These are phyloP conservation scores for Sitobion miscanthi DNA, from an alignment of 1,140 invertebrate species.

Conservation along the genomic window DNA sequence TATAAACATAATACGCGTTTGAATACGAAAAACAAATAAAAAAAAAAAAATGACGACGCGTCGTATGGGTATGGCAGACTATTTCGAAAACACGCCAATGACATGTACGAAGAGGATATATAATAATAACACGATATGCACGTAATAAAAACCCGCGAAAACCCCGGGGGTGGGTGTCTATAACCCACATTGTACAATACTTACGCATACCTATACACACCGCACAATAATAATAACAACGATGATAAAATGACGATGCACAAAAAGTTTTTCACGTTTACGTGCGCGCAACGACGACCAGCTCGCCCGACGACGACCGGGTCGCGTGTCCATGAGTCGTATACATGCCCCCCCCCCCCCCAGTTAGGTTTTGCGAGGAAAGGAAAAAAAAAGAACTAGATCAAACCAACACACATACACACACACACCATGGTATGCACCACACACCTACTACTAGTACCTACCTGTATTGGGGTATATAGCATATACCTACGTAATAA, in stretches of 20 bases:
- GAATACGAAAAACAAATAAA: neutral
- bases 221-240: neutral
- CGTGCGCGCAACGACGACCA: neutral
- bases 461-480: neutral
- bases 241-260: neutral
- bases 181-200: neutral
- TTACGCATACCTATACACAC: neutral
- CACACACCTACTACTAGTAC: no score
- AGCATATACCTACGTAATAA: neutral
- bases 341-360: neutral
- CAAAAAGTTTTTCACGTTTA: slow-evolving; percentile 37
- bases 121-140: neutral
- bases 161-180: neutral
- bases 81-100: neutral
- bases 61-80: neutral
- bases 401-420: neutral
- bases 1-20: neutral
- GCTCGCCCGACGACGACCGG: slow-evolving; percentile 1
- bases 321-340: slow-evolving; percentile 18
- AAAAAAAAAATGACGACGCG: neutral
- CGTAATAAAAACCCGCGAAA: neutral
- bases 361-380: neutral
- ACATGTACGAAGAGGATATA: neutral
- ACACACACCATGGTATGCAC: no score
- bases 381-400: neutral